Base-by-base conservation (phyloP, 2,797 vertebrate genomes). In the Sebastes vulpes region DNA sequence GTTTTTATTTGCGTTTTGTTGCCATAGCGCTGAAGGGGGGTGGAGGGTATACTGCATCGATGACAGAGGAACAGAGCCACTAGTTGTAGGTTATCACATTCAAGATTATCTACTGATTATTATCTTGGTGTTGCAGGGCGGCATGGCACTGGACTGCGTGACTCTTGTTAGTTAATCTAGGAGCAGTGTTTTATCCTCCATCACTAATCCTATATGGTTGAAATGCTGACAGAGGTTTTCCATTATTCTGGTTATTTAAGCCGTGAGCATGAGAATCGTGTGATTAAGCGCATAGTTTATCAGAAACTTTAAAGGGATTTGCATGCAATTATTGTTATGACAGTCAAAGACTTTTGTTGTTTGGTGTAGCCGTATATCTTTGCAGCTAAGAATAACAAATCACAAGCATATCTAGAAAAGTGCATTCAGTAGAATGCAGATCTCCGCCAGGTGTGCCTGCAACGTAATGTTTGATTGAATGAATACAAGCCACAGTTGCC, bases 161-260 rank as follows among this genome's bases (percentile, higher is more conserved):
- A 83, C 74, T 75, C 59, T 38, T 68, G 64, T 46, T 58, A 64
- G 26, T 54, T 71, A 52, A 65, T 65, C 54, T 52, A 63, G 69
- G 48, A 46, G 21, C 46, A 57, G 9, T 73, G 28, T 59, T 29
- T 76, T 50, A 79, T 80, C 67, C 31, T 65, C 58, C 9, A 14
- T 14, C 21, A 14, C 42, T 75, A 87, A 87, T 87, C 79, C 72
- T 75, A 9, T 10, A 9, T n/a, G 11, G 63, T 52, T 35, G n/a
- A 52, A 54, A 70, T 52, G 69, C 48, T 48, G 21, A 73, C 35
- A 58, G 35, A 72, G 16, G 28, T 60, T 63, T 31, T 57, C 26
- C 53, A 8, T 63, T 57, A 29, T 50, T 65, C 50, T 72, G 46
- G 9, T 75, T 66, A 29, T 79, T 85, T 59, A 48, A 78, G 63